Evolutionary conservation across 2,113 vertebrate genomes (phyloP), one percentile per base, ranked within the genome.

Genomic region (Macaca mulatta): DNA sequence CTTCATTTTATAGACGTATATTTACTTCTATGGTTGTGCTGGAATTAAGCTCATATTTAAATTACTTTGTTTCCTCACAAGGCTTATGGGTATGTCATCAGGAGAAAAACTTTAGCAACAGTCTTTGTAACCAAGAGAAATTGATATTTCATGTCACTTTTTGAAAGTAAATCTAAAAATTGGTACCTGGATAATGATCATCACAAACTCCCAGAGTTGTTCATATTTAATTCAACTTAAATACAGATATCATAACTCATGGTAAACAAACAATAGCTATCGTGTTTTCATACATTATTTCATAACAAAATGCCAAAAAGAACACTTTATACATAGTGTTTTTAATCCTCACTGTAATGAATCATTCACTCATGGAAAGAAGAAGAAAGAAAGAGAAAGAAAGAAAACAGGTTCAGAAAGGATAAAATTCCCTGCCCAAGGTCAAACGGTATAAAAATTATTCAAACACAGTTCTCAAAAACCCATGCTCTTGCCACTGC

Each of bases 181-280:
- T 25, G 18, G 8, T 35, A 40, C 35, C 69, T 1, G 2, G 11
- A 45, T 17, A 20, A 59, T 40, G n/a, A 72, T 23, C 64, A 32
- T 80, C 48, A 75, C 43, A 45, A 40, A 77, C 69, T 50, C 23
- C 35, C 6, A 32, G 23, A 25, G 16, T 43, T 59, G 27, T 72
- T 95, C 67, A 52, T 45, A 91, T 48, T 79, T 55, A 52, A 91
- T 94, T 87, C 94, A 75, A 50, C 27, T 48, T 38, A 74, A 87
- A 84, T 70, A 40, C 5, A 40, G 59, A 70, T 18, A 40, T 35
- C 8, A 64, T 40, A 84, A 84, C 35, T 40, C 48, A n/a, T 2
- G 59, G 35, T 69, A n/a, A 59, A 69, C 82, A 82, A 55, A 23
- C 25, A 74, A 57, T 6, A 67, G 16, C 8, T 35, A 23, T 20